Base-by-base conservation (phyloP, 2,888 invertebrate genomes). In the Carterocephalus palaemon region DNA sequence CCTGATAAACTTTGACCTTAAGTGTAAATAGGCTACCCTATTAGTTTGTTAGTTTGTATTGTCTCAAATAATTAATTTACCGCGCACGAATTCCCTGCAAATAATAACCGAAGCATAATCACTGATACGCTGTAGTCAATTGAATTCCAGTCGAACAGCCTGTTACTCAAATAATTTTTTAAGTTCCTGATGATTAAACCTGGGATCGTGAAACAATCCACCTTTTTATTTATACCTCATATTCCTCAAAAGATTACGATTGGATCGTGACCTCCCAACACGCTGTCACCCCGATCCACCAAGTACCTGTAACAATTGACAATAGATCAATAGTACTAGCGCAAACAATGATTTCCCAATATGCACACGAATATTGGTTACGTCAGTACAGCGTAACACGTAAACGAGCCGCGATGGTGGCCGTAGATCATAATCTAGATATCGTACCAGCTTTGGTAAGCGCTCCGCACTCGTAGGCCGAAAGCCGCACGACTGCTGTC, bases 391-490 rank as follows among this genome's bases (percentile, higher is more conserved):
- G 26, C 37, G 45, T 26, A 75, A 81, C 76, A 76, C 68, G 70
- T 73, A 73, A 68, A 73, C 70, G 67, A 70, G 70, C 71, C 64
- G 70, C 70, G 79, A 74, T 77, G 67, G 70, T 67, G 63, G 64
- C 63, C 67, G 60, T 65, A 67, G 84, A 84, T 86, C 79, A 81
- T 80, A 81, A 72, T 72, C 67, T 70, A 67, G 85, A 84, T 86
- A 82, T 65, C 66, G 64, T 60, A 59, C 64, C 64, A 63, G 70
- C 65, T 74, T 74, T 73, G 74, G 73, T 68, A 71, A 67, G 71
- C 67, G 77, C 76, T 79, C 32, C 69, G 57, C 59, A 65, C 67
- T 59, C 77, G 73, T 76, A 73, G 75, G 74, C 72, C 73, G 71
- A 65, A 70, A 72, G 74, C 64, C 73, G 75, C 85, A 83, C 79